A percentile compares a stretch with the other conserved stretches of the same genome.
Evolutionary conservation across 2,797 vertebrate species (phyloP).

Genomic region (Enteromius argenteus): DNA sequence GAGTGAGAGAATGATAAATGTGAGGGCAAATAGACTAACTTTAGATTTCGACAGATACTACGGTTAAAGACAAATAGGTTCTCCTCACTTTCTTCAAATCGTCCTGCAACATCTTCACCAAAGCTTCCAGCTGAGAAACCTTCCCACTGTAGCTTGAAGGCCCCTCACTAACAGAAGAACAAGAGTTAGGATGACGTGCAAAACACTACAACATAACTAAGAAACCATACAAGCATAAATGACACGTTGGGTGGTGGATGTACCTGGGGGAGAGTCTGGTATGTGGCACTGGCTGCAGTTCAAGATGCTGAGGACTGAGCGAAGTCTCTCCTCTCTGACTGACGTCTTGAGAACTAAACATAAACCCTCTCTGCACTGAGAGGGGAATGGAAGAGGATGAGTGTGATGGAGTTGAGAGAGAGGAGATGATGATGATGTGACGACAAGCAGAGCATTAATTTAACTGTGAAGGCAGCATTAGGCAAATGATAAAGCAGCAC

Average conservation of each 20-base stretch:
- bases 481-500: background rate
- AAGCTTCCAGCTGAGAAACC: conserved; percentile 93
- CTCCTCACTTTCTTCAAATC: conserved; percentile 92
- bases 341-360: conserved; percentile 88
- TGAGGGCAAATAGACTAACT: background rate
- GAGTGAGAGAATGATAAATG: background rate
- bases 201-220: background rate
- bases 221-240: background rate
- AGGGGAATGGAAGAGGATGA: conserved; percentile 41
- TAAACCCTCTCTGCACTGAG: conserved; percentile 92
- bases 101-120: conserved; percentile 97
- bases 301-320: conserved; percentile 88
- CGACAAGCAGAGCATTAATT: conserved; percentile 21
- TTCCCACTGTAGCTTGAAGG: conserved; percentile 92
- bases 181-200: background rate
- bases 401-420: background rate
- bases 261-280: conserved; percentile 90
- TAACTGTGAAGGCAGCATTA: background rate
- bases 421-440: background rate
- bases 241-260: background rate
- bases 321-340: conserved; percentile 89
- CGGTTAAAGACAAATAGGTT: background rate
- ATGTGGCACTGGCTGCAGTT: conserved; percentile 85
- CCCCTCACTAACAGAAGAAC: conserved; percentile 82
- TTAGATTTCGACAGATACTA: background rate